These are phyloP conservation scores for Drosophila nikananu DNA, from an alignment of 1,140 invertebrate genomes.

Conservation along the genomic window DNA sequence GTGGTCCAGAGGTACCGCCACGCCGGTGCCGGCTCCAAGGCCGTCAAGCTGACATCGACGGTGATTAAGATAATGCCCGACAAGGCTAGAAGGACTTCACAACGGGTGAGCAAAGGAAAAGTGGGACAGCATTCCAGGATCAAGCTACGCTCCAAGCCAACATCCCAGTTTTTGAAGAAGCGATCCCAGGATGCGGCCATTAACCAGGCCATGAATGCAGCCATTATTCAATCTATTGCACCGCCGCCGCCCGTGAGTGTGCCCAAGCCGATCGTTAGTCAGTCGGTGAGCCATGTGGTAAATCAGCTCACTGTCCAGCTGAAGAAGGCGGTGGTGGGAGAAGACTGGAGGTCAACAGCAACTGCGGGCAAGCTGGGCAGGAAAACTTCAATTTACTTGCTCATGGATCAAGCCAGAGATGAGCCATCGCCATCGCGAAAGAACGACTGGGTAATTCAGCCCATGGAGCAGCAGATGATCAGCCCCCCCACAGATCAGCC, in stretches of 20 bases:
- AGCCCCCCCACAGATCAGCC: not conserved
- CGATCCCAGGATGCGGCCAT: not conserved
- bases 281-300: conserved; percentile 15
- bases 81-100: not conserved
- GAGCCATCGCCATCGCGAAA: not conserved
- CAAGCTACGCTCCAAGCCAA: conserved; percentile 1
- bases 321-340: not conserved
- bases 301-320: conserved; percentile 11
- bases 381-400: conserved; percentile 9
- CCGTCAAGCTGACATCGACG: conserved; percentile 59
- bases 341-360: not conserved
- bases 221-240: not conserved
- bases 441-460: conserved; percentile 9
- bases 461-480: not conserved
- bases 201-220: conserved; percentile 4
- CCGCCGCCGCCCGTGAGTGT: not conserved
- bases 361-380: not conserved
- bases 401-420: conserved; percentile 8
- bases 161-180: not conserved
- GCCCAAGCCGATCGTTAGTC: not conserved
- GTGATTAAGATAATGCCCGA: conserved; percentile 55
- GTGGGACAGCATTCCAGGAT: not conserved
- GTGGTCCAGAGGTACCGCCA: not conserved
- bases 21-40: conserved; percentile 4
- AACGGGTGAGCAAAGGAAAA: not conserved